These are phyloP conservation scores for Nansenia antarctica DNA, from an alignment of 2,113 vertebrate species.

Conservation along the genomic window DNA sequence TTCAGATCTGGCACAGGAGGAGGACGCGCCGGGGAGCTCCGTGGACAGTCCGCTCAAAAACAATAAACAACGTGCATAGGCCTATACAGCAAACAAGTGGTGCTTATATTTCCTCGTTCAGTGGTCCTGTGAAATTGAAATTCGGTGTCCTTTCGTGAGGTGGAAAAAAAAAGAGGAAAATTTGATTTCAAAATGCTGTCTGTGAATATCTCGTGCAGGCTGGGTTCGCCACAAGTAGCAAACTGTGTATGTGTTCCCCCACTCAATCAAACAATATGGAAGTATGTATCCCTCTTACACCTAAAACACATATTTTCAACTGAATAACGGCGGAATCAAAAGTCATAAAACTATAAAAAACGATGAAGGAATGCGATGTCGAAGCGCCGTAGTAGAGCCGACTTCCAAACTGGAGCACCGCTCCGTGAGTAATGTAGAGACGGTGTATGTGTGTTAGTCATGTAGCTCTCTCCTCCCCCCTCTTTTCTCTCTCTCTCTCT, in stretches of 20 bases:
- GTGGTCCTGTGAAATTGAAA: constrained; percentile 43
- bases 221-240: neutral
- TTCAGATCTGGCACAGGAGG: neutral
- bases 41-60: constrained; percentile 38
- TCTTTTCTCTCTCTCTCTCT: too few species aligned
- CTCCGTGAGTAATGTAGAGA: constrained; percentile 70
- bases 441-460: constrained; percentile 70
- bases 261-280: constrained; percentile 8
- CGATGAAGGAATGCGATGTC: constrained; percentile 13
- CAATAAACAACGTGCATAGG: constrained; percentile 44
- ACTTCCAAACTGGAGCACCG: constrained; percentile 63
- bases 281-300: constrained; percentile 7
- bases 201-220: neutral
- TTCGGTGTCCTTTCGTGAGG: constrained; percentile 14
- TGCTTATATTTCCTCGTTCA: constrained; percentile 47
- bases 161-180: constrained; percentile 24
- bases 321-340: constrained; percentile 11
- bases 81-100: constrained; percentile 35
- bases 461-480: too few species aligned
- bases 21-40: neutral
- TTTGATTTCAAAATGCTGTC: neutral
- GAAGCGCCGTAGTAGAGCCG: constrained; percentile 38
- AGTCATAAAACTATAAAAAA: constrained; percentile 45
- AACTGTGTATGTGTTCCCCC: neutral
- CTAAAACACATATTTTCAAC: constrained; percentile 42